Conservation (phyloP, 92 coral and sea anemone species). For the Phenganax subtilis region DNA sequence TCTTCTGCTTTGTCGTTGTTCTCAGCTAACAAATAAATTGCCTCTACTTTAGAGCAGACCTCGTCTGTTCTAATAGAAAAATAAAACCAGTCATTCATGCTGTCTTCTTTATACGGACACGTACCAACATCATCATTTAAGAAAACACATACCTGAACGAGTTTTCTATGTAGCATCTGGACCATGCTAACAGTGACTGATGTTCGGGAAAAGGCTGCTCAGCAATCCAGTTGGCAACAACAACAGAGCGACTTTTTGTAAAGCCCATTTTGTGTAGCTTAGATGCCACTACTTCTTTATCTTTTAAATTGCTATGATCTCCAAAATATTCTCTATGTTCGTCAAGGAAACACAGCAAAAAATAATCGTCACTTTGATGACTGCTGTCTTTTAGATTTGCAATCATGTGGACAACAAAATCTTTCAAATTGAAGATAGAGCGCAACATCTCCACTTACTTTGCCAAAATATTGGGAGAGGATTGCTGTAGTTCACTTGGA, state of each 20-base stretch:
- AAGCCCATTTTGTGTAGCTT: conserved; percentile 25
- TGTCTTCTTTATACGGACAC: conserved; percentile 35
- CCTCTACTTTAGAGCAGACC: background rate
- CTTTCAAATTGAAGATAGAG: background rate
- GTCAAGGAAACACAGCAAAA: background rate
- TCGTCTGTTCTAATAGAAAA: background rate
- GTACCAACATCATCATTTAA: conserved; percentile 17
- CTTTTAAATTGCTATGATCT: background rate
- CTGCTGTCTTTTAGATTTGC: background rate
- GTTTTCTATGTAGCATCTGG: background rate
- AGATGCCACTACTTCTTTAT: background rate
- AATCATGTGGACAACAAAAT: background rate
- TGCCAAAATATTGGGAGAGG: background rate
- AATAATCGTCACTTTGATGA: conserved; percentile 22
- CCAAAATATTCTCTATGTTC: background rate
- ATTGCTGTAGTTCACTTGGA: background rate
- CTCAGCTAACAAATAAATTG: background rate
- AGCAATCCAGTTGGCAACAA: conserved; percentile 25
- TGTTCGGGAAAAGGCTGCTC: conserved; percentile 11
- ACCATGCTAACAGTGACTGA: conserved; percentile 23
- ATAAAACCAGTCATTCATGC: conserved; percentile 34
- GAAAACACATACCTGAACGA: conserved; percentile 32
- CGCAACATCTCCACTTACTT: background rate
- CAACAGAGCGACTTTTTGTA: conserved; percentile 18
- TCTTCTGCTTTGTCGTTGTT: background rate